A percentile compares a stretch with the other conserved stretches of the same genome.
Conservation (phyloP, 2,888 invertebrate genomes). For the Phaonia tiefii region DNA sequence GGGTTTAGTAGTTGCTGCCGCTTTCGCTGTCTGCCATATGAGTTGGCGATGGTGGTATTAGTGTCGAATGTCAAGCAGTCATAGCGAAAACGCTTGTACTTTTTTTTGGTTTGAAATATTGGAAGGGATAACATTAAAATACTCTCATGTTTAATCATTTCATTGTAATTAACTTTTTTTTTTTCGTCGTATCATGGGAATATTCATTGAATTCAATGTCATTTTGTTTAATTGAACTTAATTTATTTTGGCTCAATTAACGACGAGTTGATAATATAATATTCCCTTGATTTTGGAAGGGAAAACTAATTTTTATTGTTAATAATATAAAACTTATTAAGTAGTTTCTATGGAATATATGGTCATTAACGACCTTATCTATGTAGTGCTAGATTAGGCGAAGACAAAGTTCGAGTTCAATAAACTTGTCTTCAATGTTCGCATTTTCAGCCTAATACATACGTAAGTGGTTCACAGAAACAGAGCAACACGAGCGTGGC, state of each 20-base stretch:
- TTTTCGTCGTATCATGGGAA: slow-evolving; percentile 3
- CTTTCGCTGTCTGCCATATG: not conserved
- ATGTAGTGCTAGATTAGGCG: too few relatives aligned
- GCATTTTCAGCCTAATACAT: too few relatives aligned
- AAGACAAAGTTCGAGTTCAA: too few relatives aligned
- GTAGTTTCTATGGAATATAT: too few relatives aligned
- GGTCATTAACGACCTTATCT: too few relatives aligned
- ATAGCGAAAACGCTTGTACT: too few relatives aligned
- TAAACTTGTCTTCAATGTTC: too few relatives aligned
- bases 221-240: slow-evolving; percentile 16
- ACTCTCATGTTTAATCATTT: slow-evolving; percentile 28
- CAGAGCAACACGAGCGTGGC: too few relatives aligned
- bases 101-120: not conserved
- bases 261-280: not conserved
- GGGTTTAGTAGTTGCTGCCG: not conserved
- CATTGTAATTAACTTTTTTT: slow-evolving; percentile 37
- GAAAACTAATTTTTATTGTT: too few relatives aligned
- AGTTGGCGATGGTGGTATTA: not conserved
- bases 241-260: slow-evolving; percentile 12
- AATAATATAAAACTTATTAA: too few relatives aligned
- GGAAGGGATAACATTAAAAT: slow-evolving; percentile 1
- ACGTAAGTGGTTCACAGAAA: too few relatives aligned
- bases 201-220: slow-evolving; percentile 42
- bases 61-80: not conserved
- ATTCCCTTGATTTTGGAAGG: not conserved